Conservation (phyloP, 2,888 invertebrate genomes). For the Theretra japonica region DNA sequence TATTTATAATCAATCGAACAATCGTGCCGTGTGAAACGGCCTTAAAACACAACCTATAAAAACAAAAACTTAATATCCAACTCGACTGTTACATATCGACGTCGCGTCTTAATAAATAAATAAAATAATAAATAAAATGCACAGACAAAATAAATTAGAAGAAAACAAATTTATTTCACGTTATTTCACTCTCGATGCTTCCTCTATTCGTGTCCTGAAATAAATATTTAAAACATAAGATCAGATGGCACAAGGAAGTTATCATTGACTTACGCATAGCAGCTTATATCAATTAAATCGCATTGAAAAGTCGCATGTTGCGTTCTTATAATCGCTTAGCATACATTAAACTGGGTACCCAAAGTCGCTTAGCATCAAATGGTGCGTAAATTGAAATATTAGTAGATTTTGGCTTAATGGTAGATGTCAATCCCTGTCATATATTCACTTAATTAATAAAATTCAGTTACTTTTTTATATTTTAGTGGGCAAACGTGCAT, state of each 20-base stretch:
- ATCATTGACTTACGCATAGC: conserved; percentile 36
- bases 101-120: conserved; percentile 31
- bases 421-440: not conserved
- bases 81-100: conserved; percentile 19
- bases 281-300: not conserved
- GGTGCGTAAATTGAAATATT: not conserved
- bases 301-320: conserved; percentile 12
- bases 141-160: conserved; percentile 55
- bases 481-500: too few relatives aligned
- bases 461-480: too few relatives aligned
- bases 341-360: conserved; percentile 48
- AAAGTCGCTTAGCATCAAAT: conserved; percentile 33
- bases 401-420: not conserved
- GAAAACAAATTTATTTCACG: conserved; percentile 47
- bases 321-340: conserved; percentile 30
- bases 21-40: conserved; percentile 12
- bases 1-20: not conserved
- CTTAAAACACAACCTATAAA: conserved; percentile 21
- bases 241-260: conserved; percentile 32
- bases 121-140: conserved; percentile 67
- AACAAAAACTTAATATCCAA: conserved; percentile 26
- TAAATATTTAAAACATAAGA: conserved; percentile 41
- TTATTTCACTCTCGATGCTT: conserved; percentile 54
- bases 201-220: conserved; percentile 63
- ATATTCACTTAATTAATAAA: too few relatives aligned